Evolutionary conservation across 2,888 invertebrate genomes (phyloP).

Genomic region (Shargacucullia verbasci): DNA sequence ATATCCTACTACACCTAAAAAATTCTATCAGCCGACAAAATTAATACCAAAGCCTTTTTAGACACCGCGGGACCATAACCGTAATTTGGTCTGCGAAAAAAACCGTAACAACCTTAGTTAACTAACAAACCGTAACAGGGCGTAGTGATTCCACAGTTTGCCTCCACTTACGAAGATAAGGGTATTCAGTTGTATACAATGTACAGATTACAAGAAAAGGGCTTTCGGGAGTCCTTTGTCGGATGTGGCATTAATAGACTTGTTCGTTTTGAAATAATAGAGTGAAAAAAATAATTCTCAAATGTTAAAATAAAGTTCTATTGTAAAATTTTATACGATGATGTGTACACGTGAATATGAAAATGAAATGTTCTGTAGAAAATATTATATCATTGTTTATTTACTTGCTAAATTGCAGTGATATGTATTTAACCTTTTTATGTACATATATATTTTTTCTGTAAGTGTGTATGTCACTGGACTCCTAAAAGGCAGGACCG

Average conservation of each 20-base stretch:
- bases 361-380: too few relatives aligned
- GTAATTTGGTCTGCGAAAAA: constrained; percentile 7
- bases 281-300: constrained; percentile 2
- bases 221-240: constrained; percentile 15
- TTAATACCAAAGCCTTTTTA: background rate
- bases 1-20: too few relatives aligned
- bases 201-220: constrained; percentile 24
- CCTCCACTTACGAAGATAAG: constrained; percentile 27
- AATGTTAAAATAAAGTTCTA: background rate
- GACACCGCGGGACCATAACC: background rate
- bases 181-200: constrained; percentile 15
- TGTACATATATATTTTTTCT: too few relatives aligned
- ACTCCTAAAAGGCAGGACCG: too few relatives aligned
- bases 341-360: too few relatives aligned
- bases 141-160: constrained; percentile 12
- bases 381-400: too few relatives aligned
- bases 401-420: too few relatives aligned
- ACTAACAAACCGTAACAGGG: constrained; percentile 15
- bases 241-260: constrained; percentile 15
- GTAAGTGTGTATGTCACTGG: too few relatives aligned
- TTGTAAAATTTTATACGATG: too few relatives aligned
- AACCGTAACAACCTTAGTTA: constrained; percentile 6
- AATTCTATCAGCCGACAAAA: too few relatives aligned
- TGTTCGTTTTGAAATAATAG: constrained; percentile 9
- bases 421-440: too few relatives aligned